phyloP scores from a whole-genome alignment of 2,113 vertebrate genomes.

The Gallinago undulata region DNA sequence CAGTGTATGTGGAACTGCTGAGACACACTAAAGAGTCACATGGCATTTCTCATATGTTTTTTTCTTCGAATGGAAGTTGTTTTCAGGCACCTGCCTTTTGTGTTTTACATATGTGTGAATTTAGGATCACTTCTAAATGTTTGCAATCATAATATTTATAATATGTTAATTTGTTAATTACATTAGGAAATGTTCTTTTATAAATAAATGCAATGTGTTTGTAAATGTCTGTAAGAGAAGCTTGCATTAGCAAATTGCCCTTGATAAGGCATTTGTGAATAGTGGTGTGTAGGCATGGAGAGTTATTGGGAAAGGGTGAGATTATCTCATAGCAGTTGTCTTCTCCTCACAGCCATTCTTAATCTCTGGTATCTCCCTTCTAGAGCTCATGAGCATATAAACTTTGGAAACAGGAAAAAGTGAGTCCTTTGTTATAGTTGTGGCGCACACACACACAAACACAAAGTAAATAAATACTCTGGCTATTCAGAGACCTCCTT shows the following conservation, averaged over 20 bases:
- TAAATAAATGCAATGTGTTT: not conserved
- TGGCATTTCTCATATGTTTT: not conserved
- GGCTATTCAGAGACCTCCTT: not conserved
- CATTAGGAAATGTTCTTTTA: not conserved
- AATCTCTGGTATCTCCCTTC: not conserved
- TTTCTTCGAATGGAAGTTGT: not conserved
- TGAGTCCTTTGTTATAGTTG: not conserved
- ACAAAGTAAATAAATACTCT: not conserved
- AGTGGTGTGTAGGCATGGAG: accelerated
- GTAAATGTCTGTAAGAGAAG: not conserved
- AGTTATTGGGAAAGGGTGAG: not conserved
- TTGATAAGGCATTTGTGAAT: not conserved
- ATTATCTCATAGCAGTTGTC: no score
- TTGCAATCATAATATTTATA: not conserved
- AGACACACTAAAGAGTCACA: accelerated
- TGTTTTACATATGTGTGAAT: not conserved
- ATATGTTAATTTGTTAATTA: not conserved
- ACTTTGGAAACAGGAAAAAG: not conserved
- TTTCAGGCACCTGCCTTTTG: not conserved
- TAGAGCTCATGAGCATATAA: not conserved
- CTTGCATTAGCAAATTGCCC: not conserved
- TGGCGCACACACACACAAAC: not conserved
- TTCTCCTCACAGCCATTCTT: not conserved
- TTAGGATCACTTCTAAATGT: not conserved
- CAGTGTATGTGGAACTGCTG: not conserved